Evolutionary conservation across 2,113 vertebrate genomes (phyloP).

Genomic region (Oophaga pumilio): DNA sequence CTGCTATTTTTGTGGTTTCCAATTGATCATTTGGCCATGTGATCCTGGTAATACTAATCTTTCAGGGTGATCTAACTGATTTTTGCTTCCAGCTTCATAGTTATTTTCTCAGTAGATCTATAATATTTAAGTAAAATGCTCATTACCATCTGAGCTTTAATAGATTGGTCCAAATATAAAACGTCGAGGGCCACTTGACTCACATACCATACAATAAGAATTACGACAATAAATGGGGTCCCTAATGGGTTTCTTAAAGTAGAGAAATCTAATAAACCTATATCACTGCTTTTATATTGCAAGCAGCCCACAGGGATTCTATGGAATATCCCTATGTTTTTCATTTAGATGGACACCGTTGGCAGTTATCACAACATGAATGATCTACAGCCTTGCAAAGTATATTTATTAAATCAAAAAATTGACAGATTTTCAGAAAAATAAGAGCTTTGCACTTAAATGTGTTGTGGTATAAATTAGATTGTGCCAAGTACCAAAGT

Average conservation of each 20-base stretch:
- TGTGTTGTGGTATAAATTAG: background rate
- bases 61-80: no score
- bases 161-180: background rate
- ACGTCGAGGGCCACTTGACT: background rate
- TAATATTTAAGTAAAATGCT: no score
- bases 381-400: no score
- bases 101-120: no score
- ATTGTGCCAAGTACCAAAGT: background rate
- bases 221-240: background rate
- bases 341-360: background rate
- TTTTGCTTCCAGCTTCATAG: no score
- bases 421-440: background rate
- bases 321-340: background rate
- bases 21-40: no score
- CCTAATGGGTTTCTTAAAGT: background rate
- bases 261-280: background rate
- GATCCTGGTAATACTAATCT: no score
- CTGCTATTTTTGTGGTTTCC: no score
- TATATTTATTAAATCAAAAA: background rate
- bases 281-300: background rate
- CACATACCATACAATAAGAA: background rate
- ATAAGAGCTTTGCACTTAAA: background rate
- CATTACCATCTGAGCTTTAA: no score
- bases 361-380: background rate
- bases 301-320: background rate